Evolutionary conservation across 2,113 vertebrate species (phyloP), one percentile per base, ranked within the genome.

Genomic region (Sander vitreus): DNA sequence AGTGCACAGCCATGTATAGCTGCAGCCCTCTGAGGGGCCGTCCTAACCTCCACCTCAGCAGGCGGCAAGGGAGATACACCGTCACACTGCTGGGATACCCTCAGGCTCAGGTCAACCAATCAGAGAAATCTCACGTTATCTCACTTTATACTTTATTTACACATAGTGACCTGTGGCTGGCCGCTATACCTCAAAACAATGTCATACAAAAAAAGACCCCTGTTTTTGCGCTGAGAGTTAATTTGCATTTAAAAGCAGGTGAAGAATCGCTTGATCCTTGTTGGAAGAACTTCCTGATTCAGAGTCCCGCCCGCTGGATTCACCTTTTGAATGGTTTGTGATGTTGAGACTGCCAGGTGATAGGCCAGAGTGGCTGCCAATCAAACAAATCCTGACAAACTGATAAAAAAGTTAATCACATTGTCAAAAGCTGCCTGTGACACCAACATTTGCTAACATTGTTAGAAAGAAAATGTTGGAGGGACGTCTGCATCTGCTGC

Each of bases 21-120:
- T 89, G 27, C 91, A 90, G 81, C 54, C 77, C 90, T 58, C 70
- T 64, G 74, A 72, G 83, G 87, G 81, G 76, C 57, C 58, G 62
- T 57, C 59, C 88, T 27, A 7, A 86, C 74, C 90, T 94, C 86
- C 68, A 92, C 84, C 84, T 91, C 55, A 63, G 86, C 72, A 48
- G 84, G 33, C 82, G 88, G 75, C 43, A 75, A 85, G 51, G 70
- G 64, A 51, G 75, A 74, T 43, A 11, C 72, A 19, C 19, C 5
- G 43, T 83, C 75, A 81, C 73, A 62, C 21, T 87, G 65, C 78
- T 84, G 69, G 76, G 76, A 81, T 76, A 79, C 59, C 55, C 60
- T 73, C 78, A 91, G 76, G 80, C 84, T 87, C 86, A 87, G 83
- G 86, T 85, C 72, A 83, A 57, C 85, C 85, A 80, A 77, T 66